A percentile compares a stretch with the other conserved stretches of the same genome.
Conservation (phyloP, 2,888 invertebrate species). For the Stenoptilia bipunctidactyla region DNA sequence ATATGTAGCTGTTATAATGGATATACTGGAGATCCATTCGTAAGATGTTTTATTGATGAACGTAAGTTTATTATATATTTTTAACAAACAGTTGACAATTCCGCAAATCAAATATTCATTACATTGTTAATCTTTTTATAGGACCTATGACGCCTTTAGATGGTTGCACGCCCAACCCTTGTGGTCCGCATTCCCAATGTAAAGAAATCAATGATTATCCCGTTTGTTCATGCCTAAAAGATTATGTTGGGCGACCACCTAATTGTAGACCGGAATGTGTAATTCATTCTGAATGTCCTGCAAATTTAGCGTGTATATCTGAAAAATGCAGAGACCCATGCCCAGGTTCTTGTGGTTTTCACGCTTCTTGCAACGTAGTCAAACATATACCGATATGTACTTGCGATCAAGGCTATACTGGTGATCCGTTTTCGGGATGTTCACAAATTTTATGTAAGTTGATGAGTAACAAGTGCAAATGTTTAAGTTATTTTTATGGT, state of each 20-base stretch:
- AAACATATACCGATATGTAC: slow-evolving; percentile 82
- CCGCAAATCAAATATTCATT: slow-evolving; percentile 2
- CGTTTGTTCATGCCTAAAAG: slow-evolving; percentile 80
- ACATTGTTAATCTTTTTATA: slow-evolving; percentile 23
- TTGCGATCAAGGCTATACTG: slow-evolving; percentile 78
- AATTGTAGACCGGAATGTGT: slow-evolving; percentile 83
- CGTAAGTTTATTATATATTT: slow-evolving; percentile 63
- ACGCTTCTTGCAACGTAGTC: slow-evolving; percentile 77
- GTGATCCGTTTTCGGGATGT: slow-evolving; percentile 86
- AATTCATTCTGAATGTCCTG: slow-evolving; percentile 79
- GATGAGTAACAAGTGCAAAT: not conserved
- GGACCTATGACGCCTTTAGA: slow-evolving; percentile 57
- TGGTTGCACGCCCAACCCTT: slow-evolving; percentile 80
- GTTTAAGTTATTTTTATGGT: no score
- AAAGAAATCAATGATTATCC: slow-evolving; percentile 76
- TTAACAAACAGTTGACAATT: slow-evolving; percentile 3
- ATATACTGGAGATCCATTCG: slow-evolving; percentile 83
- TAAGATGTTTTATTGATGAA: slow-evolving; percentile 74
- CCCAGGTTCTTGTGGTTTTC: slow-evolving; percentile 79
- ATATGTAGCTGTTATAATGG: slow-evolving; percentile 80
- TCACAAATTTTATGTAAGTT: slow-evolving; percentile 72
- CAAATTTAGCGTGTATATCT: slow-evolving; percentile 78
- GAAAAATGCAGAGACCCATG: slow-evolving; percentile 82
- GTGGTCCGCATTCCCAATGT: slow-evolving; percentile 84
- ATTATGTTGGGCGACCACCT: slow-evolving; percentile 84